These are phyloP conservation scores for Enteromius anoplus DNA, from an alignment of 2,797 vertebrate species.

Conservation along the genomic window DNA sequence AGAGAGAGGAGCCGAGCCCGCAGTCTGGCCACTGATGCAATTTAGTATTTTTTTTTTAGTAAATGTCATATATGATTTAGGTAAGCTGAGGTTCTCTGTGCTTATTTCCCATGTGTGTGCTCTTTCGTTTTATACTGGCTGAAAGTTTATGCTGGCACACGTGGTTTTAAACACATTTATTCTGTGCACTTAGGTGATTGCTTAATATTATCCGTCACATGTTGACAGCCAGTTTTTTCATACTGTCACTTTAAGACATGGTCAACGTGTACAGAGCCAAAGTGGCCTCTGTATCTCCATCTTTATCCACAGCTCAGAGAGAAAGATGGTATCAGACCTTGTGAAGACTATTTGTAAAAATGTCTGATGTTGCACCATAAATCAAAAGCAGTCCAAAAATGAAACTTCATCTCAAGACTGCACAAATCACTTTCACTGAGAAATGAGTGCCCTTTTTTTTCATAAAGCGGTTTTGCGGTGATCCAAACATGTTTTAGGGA, in stretches of 20 bases:
- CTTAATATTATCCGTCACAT: not conserved
- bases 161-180: not conserved
- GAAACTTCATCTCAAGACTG: not conserved
- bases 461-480: not conserved
- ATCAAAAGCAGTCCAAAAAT: not conserved
- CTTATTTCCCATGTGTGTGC: not conserved
- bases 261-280: not conserved
- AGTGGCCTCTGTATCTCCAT: conserved; percentile 1
- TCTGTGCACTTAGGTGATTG: not conserved
- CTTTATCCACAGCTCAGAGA: not conserved
- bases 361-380: not conserved
- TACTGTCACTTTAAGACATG: not conserved
- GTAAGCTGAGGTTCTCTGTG: not conserved
- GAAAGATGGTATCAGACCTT: not conserved
- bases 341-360: conserved; percentile 8
- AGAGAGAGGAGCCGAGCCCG: not conserved
- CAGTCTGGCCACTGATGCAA: too few relatives aligned
- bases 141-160: not conserved
- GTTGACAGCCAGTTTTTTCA: not conserved
- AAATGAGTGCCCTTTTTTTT: not conserved
- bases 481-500: not conserved
- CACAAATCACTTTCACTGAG: not conserved
- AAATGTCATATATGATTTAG: not conserved
- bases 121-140: not conserved
- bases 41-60: too few relatives aligned